Evolutionary conservation across 2,113 vertebrate genomes (phyloP).

Genomic region (Gracilinanus agilis): DNA sequence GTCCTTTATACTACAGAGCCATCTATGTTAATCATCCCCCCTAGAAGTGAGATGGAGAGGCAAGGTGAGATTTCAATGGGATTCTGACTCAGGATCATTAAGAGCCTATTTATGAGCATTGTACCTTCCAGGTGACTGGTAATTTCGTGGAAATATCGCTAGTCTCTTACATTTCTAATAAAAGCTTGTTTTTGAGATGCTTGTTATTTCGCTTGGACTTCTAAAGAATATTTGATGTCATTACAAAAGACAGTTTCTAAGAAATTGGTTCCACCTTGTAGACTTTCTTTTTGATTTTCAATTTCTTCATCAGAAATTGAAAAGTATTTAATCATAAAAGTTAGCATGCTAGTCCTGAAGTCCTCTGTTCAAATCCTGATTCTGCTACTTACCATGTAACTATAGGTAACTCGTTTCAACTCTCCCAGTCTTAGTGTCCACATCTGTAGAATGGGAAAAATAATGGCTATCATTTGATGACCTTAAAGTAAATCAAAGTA

Average conservation of each 20-base stretch:
- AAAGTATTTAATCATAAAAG: not conserved
- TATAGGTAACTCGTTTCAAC: not conserved
- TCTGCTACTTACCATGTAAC: not conserved
- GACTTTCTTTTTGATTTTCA: not conserved
- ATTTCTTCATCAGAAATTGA: not conserved
- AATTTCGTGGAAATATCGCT: not conserved
- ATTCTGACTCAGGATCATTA: not conserved
- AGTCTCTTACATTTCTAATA: not conserved
- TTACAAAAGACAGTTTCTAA: not conserved
- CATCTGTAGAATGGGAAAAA: not conserved
- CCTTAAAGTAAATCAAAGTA: constrained; percentile 15
- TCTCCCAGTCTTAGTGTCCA: not conserved
- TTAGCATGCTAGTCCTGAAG: not conserved
- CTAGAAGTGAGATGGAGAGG: not conserved
- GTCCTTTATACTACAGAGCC: not conserved
- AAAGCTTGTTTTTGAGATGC: not conserved
- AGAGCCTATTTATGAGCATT: not conserved
- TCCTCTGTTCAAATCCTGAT: not conserved
- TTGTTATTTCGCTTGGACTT: not conserved
- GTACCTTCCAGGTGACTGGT: not conserved
- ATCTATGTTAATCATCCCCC: not conserved
- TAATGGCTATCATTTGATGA: not conserved
- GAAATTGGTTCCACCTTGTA: not conserved
- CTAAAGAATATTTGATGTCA: not conserved
- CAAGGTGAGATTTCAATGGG: not conserved